phyloP scores from a whole-genome alignment of 2,113 vertebrate species.

The Cebus imitator region DNA sequence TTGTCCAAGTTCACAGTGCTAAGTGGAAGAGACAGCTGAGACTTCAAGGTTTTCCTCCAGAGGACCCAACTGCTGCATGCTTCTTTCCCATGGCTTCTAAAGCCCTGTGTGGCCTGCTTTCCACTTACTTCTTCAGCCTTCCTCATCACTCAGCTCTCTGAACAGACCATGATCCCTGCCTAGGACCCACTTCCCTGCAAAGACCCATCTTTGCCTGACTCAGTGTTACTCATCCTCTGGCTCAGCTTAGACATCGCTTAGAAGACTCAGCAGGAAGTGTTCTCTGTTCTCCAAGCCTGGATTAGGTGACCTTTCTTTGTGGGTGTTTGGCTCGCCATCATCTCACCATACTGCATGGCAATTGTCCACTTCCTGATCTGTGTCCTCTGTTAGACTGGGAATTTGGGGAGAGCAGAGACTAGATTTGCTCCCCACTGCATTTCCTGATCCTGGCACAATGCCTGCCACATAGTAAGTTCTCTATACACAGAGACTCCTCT shows the following conservation, averaged over 20 bases:
- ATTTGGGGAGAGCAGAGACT: background rate
- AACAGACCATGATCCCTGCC: background rate
- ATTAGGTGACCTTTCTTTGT: background rate
- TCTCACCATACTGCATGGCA: background rate
- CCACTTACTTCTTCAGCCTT: background rate
- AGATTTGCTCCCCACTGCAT: background rate
- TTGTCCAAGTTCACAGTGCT: background rate
- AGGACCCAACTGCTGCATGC: background rate
- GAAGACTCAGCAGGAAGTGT: background rate
- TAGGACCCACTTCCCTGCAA: background rate
- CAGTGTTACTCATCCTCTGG: background rate
- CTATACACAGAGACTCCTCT: background rate
- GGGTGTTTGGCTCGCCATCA: background rate
- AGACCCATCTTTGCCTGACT: background rate
- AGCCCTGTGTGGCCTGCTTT: background rate
- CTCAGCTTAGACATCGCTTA: background rate
- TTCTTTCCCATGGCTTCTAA: background rate
- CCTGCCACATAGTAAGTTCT: background rate
- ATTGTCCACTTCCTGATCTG: background rate
- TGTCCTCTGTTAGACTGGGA: background rate
- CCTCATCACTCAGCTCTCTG: background rate
- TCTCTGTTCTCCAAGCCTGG: background rate
- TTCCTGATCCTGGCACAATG: background rate
- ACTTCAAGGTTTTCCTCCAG: background rate
- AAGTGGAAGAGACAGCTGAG: background rate